Conservation (phyloP, 2,113 vertebrate genomes). For the Gasterosteus nipponicus region DNA sequence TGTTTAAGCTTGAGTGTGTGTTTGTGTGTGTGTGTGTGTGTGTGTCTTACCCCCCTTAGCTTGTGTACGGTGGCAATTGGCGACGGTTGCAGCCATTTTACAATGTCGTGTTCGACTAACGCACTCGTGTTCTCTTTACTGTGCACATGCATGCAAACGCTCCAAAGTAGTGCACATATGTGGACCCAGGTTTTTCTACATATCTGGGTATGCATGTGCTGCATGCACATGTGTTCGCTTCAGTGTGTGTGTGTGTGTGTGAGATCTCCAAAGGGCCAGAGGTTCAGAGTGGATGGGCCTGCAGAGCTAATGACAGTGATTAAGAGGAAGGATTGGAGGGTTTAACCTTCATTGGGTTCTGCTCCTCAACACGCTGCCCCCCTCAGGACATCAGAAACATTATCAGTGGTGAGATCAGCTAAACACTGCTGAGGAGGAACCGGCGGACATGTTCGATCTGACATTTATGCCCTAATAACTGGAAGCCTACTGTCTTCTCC, state of each 20-base stretch:
- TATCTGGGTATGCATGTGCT: background rate
- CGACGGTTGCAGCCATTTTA: background rate
- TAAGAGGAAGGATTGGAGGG: slow-evolving; percentile 45
- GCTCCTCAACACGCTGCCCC: slow-evolving; percentile 24
- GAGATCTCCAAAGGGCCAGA: slow-evolving; percentile 54
- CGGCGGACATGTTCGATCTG: slow-evolving; percentile 7
- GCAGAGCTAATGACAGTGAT: slow-evolving; percentile 65
- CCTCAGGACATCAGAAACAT: slow-evolving; percentile 53
- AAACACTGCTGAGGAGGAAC: slow-evolving; percentile 11
- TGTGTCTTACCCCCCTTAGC: background rate
- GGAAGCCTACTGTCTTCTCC: background rate
- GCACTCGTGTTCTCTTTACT: background rate
- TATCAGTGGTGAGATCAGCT: slow-evolving; percentile 37
- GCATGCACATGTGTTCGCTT: background rate
- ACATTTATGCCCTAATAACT: background rate
- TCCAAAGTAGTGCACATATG: background rate
- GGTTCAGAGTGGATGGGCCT: slow-evolving; percentile 55
- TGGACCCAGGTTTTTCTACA: background rate
- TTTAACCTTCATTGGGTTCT: slow-evolving; percentile 61
- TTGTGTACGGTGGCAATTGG: background rate
- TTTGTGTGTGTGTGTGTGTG: background rate
- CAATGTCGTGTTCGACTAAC: background rate
- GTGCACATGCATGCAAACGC: background rate
- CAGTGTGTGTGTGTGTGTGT: slow-evolving; percentile 15
- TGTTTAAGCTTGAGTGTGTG: background rate